Conservation (phyloP, 2,113 vertebrate genomes). For the Tonatia bakeri region DNA sequence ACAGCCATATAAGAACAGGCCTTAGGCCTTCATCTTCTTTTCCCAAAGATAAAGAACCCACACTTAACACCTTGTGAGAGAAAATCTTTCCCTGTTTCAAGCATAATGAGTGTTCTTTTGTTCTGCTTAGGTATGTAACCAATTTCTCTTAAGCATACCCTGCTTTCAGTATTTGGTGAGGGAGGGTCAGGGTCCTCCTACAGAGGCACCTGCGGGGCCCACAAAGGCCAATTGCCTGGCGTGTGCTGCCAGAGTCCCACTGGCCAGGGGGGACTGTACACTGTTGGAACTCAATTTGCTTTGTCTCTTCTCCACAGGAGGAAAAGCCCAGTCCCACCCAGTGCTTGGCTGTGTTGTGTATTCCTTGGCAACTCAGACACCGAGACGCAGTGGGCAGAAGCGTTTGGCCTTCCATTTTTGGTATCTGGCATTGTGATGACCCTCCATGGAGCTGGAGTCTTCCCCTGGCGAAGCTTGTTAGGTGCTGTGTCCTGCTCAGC, state of each 20-base stretch:
- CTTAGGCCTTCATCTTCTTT: background rate
- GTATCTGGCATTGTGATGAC: background rate
- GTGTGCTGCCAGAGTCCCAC: background rate
- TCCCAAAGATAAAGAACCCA: background rate
- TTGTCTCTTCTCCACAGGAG: background rate
- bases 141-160: background rate
- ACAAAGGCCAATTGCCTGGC: too few relatives aligned
- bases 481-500: background rate
- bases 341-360: background rate
- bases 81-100: background rate
- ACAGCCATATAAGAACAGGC: background rate
- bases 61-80: background rate
- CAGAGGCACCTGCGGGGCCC: accelerated
- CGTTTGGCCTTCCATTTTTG: background rate
- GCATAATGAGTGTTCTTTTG: background rate
- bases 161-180: background rate
- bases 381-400: background rate
- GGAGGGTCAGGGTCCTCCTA: background rate
- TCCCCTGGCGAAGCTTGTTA: background rate
- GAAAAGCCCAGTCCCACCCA: background rate
- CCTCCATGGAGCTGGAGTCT: background rate
- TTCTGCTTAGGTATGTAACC: background rate
- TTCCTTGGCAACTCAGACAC: background rate
- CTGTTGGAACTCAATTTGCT: background rate
- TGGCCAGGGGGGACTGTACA: background rate